A percentile compares a stretch with the other conserved stretches of the same genome.
Conservation (phyloP, 2,797 vertebrate genomes). For the Pipistrellus kuhlii region DNA sequence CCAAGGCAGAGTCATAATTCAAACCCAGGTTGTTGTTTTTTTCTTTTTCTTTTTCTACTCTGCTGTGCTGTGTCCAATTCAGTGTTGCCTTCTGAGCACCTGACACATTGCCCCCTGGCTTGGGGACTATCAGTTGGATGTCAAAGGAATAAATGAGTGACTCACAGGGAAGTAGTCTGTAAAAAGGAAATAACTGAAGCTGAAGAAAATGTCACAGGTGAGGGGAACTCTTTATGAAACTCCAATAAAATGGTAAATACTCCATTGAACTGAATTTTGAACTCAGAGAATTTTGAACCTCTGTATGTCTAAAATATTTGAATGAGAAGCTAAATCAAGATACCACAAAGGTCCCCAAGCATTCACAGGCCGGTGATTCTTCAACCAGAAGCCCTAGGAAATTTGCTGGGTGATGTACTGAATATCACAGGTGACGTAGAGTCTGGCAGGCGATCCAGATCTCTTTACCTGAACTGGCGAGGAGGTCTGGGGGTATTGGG, state of each 20-base stretch:
- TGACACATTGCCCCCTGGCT: background rate
- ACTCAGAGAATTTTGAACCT: background rate
- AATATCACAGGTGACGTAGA: background rate
- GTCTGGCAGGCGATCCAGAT: background rate
- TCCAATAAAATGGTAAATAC: background rate
- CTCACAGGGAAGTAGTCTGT: background rate
- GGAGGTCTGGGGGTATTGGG: fast-evolving
- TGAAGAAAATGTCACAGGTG: background rate
- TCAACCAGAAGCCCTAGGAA: background rate
- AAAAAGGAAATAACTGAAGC: background rate
- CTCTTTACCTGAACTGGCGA: background rate
- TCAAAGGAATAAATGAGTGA: background rate
- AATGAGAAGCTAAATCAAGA: background rate
- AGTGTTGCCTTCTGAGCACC: background rate
- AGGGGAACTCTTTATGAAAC: background rate
- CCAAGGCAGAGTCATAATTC: background rate
- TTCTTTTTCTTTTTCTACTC: background rate
- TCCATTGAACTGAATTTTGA: background rate
- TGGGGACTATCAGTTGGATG: background rate
- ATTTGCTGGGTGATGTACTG: fast-evolving
- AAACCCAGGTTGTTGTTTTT: background rate
- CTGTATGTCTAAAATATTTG: background rate
- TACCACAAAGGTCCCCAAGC: background rate
- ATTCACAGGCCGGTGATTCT: background rate
- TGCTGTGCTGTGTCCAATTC: background rate